Conservation (phyloP, 2,797 vertebrate genomes). For the Kryptopterus vitreolus region DNA sequence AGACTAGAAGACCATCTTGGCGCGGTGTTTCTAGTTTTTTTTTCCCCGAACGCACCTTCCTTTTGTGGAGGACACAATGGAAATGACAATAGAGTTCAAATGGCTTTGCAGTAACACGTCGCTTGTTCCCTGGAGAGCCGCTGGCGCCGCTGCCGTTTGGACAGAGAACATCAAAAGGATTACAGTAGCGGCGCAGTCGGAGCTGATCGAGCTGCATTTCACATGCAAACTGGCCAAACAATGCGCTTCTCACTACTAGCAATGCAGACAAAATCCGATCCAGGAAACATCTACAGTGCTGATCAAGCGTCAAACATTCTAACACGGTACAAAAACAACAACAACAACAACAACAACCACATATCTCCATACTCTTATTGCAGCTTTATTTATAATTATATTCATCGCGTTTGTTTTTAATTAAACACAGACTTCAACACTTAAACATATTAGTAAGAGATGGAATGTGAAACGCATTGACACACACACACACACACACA, state of each 20-base stretch:
- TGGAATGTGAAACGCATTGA: constrained; percentile 5
- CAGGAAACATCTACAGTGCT: neutral
- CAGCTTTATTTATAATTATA: constrained; percentile 29
- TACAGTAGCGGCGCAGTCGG: constrained; percentile 75
- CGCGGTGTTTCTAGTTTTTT: constrained; percentile 19
- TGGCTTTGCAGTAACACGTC: constrained; percentile 58
- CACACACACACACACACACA: constrained; percentile 1
- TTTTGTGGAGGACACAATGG: constrained; percentile 44
- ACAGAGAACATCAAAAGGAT: constrained; percentile 72
- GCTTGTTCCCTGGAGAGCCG: constrained; percentile 58
- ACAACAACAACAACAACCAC: neutral
- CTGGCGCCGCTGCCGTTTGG: constrained; percentile 68
- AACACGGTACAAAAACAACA: neutral
- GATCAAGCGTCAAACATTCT: neutral
- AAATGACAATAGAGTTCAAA: constrained; percentile 45
- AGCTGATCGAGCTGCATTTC: constrained; percentile 63
- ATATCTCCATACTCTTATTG: neutral
- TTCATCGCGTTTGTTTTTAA: constrained; percentile 3
- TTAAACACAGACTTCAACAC: neutral
- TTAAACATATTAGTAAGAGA: constrained; percentile 8
- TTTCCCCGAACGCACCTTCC: constrained; percentile 33
- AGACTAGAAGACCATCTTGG: neutral
- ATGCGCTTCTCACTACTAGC: neutral
- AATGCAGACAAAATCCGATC: neutral
- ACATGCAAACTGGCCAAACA: constrained; percentile 66